phyloP scores from a whole-genome alignment of 2,888 invertebrate genomes.

The Leucophenga montana region DNA sequence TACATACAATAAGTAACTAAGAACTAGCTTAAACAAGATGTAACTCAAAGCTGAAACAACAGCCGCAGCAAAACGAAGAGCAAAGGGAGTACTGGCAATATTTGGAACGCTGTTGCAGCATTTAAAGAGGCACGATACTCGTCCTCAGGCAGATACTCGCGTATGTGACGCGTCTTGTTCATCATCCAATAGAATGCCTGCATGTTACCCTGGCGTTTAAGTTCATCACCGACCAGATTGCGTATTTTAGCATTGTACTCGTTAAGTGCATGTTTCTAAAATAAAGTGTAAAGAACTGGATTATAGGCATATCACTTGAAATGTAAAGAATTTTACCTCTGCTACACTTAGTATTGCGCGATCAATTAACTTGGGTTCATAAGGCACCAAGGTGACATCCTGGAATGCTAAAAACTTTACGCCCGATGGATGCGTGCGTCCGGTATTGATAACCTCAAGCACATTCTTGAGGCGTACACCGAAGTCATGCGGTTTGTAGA shows the following conservation, averaged over 20 bases:
- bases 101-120: background rate
- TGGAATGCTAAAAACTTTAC: constrained; percentile 82
- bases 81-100: too few relatives aligned
- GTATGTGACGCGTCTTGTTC: constrained; percentile 83
- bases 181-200: constrained; percentile 89
- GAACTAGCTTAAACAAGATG: constrained; percentile 1
- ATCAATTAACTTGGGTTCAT: constrained; percentile 89
- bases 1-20: constrained; percentile 50
- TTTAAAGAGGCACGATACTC: constrained; percentile 68
- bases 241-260: constrained; percentile 84
- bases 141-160: constrained; percentile 74
- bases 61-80: background rate
- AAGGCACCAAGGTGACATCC: constrained; percentile 89
- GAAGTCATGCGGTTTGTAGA: constrained; percentile 87
- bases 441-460: constrained; percentile 79
- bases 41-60: constrained; percentile 33
- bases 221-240: constrained; percentile 81
- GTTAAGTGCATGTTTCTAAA: constrained; percentile 85
- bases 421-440: constrained; percentile 73
- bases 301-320: background rate
- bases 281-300: background rate
- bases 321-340: constrained; percentile 77
- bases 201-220: constrained; percentile 81
- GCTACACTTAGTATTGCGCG: constrained; percentile 81
- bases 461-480: constrained; percentile 92